Base-by-base conservation (phyloP, 1,140 invertebrate genomes). In the Tetragonula clypearis region DNA sequence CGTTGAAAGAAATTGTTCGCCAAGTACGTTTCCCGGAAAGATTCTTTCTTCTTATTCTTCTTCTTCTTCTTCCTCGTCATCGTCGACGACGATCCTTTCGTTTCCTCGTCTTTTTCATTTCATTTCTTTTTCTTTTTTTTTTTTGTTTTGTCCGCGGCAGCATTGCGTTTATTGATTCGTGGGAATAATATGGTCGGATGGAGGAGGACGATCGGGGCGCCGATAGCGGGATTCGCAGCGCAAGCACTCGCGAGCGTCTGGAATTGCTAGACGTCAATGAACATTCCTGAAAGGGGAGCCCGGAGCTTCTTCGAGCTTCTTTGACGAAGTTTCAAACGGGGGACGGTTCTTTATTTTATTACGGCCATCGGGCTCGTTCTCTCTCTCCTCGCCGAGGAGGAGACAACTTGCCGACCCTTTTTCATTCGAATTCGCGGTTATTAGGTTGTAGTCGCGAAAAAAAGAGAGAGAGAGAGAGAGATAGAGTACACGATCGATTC, bases 1-100 rank as follows among this genome's bases (percentile, higher is more conserved):
- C 58, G 72, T 60, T 26, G 76, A 84, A 79, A 79, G 82, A 84
- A 82, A 72, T 84, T 41, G 76, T 65, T 53, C 66, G 56, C 30
- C 30, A 53, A 79, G 77, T 65, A 84, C 62, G 26, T 82, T 76
- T 17, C 9, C 5, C 17, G 76, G 68, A 72, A 79, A 55, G 68
- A 84, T 84, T 84, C 66, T 49, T 35, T 60, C 26, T 53, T 58
- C 23, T n/a, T 19, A 30, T n/a, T 30, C 62, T 26, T 66, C 26
- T 53, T 58, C 23, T n/a, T 19, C 56, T n/a, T 30, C 62, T 26
- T 66, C 6, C 8, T 66, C 62, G 0, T 65, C 62, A 4, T 66
- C 62, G 15, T 26, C 6, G 14, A 5, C 62, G 14, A 14, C 5
- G 23, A n/a, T 65, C 12, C n/a, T 65, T n/a, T 66, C 65, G 65